A percentile compares a stretch with the other conserved stretches of the same genome.
Evolutionary conservation across 2,797 vertebrate species (phyloP).

Genomic region (Argya squamiceps): DNA sequence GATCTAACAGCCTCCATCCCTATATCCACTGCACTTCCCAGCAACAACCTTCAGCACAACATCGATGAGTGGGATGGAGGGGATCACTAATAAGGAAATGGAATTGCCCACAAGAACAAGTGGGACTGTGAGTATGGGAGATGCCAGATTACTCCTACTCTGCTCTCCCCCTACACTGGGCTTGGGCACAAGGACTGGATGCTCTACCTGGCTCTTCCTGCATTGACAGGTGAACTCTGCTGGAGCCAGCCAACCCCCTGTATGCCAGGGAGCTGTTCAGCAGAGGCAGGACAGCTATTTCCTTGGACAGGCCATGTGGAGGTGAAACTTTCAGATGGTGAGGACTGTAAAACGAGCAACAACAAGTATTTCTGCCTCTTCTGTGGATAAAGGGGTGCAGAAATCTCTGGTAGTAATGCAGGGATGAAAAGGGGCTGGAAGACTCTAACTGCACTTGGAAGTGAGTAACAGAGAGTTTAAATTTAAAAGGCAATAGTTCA

Average conservation of each 20-base stretch:
- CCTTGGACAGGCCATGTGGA: not conserved
- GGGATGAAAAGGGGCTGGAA: not conserved
- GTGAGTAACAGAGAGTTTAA: not conserved
- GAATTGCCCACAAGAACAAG: not conserved
- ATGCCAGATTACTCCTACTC: not conserved
- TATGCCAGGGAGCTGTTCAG: not conserved
- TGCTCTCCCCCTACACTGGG: not conserved
- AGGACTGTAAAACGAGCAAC: not conserved
- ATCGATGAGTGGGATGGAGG: not conserved
- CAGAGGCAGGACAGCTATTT: not conserved
- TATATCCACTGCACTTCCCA: not conserved
- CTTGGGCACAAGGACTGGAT: not conserved
- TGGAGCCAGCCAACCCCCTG: not conserved
- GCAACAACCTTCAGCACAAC: not conserved
- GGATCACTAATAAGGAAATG: not conserved
- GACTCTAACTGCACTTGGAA: not conserved
- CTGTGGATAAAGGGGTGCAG: not conserved
- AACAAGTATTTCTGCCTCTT: not conserved
- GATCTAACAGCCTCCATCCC: not conserved
- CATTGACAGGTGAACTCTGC: not conserved
- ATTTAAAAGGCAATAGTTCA: not conserved
- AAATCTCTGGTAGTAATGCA: not conserved
- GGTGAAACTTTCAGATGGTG: not conserved
- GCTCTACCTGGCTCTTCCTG: not conserved
- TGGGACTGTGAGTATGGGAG: not conserved